Evolutionary conservation across 2,113 vertebrate genomes (phyloP).

Genomic region (Cynoglossus semilaevis): DNA sequence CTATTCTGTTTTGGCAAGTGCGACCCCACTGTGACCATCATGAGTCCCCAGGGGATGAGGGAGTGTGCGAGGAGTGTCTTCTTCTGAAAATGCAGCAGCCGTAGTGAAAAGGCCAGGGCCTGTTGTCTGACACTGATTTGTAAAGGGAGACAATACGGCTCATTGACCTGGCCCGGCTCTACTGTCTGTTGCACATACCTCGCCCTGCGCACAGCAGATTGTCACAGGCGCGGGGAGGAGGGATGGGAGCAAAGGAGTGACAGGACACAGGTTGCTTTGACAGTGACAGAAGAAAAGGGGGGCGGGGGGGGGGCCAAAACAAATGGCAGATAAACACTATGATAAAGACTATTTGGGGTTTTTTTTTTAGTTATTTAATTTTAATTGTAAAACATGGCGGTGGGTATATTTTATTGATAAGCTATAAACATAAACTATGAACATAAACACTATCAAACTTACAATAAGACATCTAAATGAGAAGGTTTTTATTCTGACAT

Average conservation of each 20-base stretch:
- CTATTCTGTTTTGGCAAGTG: constrained; percentile 44
- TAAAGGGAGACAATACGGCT: constrained; percentile 77
- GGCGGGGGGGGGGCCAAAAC: neutral
- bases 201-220: constrained; percentile 65
- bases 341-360: too few species aligned
- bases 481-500: too few species aligned
- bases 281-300: constrained; percentile 63
- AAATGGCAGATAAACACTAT: neutral
- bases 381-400: too few species aligned
- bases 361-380: too few species aligned
- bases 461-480: too few species aligned
- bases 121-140: constrained; percentile 82
- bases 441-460: too few species aligned
- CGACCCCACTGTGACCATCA: constrained; percentile 58
- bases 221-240: constrained; percentile 36
- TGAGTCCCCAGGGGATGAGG: constrained; percentile 50
- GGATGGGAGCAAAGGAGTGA: constrained; percentile 16
- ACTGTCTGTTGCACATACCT: constrained; percentile 77
- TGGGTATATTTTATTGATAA: too few species aligned
- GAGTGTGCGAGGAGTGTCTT: constrained; percentile 57
- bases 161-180: constrained; percentile 72
- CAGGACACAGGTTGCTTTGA: constrained; percentile 72
- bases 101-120: constrained; percentile 74
- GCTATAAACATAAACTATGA: too few species aligned
- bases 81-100: constrained; percentile 33